Evolutionary conservation across 1,140 invertebrate genomes (phyloP), one percentile per base, ranked within the genome.

Genomic region (Galendromus occidentalis): DNA sequence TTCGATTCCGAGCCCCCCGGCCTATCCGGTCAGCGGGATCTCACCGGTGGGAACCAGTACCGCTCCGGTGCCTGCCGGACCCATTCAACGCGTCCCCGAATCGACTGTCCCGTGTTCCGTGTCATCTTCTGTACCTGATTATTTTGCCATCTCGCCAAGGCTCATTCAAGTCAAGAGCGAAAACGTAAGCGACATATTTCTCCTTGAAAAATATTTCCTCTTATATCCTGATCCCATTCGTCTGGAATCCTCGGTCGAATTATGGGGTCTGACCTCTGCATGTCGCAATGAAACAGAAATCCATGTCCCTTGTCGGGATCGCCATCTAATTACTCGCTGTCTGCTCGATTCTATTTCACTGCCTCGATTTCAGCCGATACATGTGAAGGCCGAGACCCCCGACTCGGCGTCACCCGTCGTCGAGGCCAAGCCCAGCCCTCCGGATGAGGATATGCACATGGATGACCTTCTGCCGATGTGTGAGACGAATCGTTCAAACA

Each of bases 41-140:
- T 39, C 33, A 39, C n/a, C n/a, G n/a, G 33, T 39, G 33, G 33
- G 33, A 39, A 39, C 33, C 9, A 39, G 33, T 9, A 9, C 33
- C 33, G 33, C 33, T 4, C 33, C 33, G 33, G 33, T 39, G 4
- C 33, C 33, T 39, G 33, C 33, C 33, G 33, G 33, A 39, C 33
- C 33, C 33, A 39, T 39, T 39, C 33, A 39, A 39, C 33, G 33
- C 33, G 25, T 59, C 20, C 25, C 51, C 51, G 51, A 59, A 6
- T 33, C 51, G 51, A 29, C 51, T 33, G 51, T 59, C 12, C 51
- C 51, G 33, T 59, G 51, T 25, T 59, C 51, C 51, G 51, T 59
- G 33, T 59, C 51, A 59, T 59, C 51, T 29, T 59, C 51, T 14
- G 51, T 59, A 59, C 51, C 51, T 59, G 51, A 59, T 59, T 59